These are phyloP conservation scores for Halictus ligatus DNA, from an alignment of 2,888 invertebrate species.

Conservation along the genomic window DNA sequence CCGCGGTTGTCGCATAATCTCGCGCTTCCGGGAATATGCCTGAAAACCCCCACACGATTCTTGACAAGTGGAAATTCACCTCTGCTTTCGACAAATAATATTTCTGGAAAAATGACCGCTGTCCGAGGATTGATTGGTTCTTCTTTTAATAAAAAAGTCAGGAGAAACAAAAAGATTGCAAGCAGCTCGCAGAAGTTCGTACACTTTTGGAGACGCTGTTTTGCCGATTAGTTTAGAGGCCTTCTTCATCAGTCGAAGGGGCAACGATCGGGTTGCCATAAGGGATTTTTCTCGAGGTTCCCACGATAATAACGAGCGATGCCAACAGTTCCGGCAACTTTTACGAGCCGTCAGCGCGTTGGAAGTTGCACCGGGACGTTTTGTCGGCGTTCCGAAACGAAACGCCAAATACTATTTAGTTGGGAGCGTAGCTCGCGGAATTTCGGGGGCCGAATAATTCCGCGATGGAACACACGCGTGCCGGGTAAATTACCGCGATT, in stretches of 20 bases:
- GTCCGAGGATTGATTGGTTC: too few species aligned
- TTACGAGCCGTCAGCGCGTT: conserved; percentile 52
- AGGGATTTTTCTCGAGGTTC: conserved; percentile 28
- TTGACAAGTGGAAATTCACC: not conserved
- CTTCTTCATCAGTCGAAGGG: not conserved
- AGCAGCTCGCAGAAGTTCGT: not conserved
- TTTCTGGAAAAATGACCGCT: too few species aligned
- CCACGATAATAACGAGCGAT: conserved; percentile 42
- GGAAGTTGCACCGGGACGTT: conserved; percentile 55
- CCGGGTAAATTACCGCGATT: conserved; percentile 36
- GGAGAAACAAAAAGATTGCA: not conserved
- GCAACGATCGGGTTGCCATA: not conserved
- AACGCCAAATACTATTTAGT: conserved; percentile 28
- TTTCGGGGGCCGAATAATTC: conserved; percentile 43
- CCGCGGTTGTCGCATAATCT: not conserved
- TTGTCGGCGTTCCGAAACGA: conserved; percentile 25
- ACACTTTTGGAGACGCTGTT: not conserved
- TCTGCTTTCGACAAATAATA: not conserved
- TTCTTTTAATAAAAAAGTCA: too few species aligned
- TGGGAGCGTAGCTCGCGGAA: conserved; percentile 28
- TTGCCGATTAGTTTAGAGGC: not conserved
- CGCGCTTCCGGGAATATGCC: not conserved
- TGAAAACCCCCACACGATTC: not conserved
- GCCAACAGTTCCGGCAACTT: conserved; percentile 40
- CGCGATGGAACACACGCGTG: conserved; percentile 31